Base-by-base conservation (phyloP, 35 echinoderm and acorn worm species). In the Acanthaster planci region DNA sequence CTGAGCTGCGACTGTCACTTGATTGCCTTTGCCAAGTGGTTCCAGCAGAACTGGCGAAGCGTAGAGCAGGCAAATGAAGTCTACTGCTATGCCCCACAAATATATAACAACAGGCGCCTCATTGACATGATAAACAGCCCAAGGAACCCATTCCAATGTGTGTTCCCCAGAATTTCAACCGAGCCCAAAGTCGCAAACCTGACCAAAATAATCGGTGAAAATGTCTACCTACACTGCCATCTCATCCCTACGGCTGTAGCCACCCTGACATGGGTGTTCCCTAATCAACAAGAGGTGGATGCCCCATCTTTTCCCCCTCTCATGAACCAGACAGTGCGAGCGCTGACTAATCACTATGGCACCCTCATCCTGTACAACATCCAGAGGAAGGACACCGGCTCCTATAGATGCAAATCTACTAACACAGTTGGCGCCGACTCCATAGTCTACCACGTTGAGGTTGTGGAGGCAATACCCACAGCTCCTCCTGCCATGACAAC, bases 1-100 rank as follows among this genome's bases (percentile, higher is more conserved):
- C 76, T 98, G 29, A 90, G 79, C 7, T 98, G 95, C 58, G 94
- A 97, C 52, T 97, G 94, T 59, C 78, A 85, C 6, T 52, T 97
- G 44, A 26, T n/a, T 16, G 57, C 68, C 30, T 97, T 97, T 86
- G 78, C 82, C 36, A 67, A 87, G 52, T 95, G 88, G 88, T 53
- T 95, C 17, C 60, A 80, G 52, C 14, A 40, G 40, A 86, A 95
- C 51, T 50, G 78, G 0, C 55, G 84, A 1, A 90, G 75, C n/a
- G 67, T 95, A 52, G 93, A 95, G 19, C 57, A 55, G 38, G 47
- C 85, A 37, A 76, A 52, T 67, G 93, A 95, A 26, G 22, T 95
- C 39, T 42, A 39, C 8, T 95, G 93, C 40, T 78, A 51, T 7
- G 35, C 83, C 26, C 93, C 93, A 51, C 42, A 64, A 12, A 32